Percentiles rank a stretch among this genome's conserved stretches.
Evolutionary conservation across 2,113 vertebrate species (phyloP).

Genomic region (Setophaga coronata): DNA sequence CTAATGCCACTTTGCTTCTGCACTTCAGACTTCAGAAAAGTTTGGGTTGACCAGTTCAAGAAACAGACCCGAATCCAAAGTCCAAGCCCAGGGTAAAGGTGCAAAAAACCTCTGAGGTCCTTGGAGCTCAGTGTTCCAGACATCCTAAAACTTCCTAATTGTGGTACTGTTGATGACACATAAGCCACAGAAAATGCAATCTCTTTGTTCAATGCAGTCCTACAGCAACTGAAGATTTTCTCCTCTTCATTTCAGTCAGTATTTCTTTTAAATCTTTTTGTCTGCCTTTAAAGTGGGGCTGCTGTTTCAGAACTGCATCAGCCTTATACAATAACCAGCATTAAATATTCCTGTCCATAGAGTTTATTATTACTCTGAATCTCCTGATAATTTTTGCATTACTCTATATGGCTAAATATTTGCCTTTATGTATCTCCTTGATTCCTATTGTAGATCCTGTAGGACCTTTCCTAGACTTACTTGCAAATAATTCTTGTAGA

Average conservation of each 20-base stretch:
- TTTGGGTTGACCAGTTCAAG: background rate
- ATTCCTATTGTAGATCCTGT: background rate
- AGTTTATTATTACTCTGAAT: background rate
- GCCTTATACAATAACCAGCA: background rate
- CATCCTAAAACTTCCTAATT: background rate
- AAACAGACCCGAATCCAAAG: background rate
- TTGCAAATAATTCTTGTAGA: background rate
- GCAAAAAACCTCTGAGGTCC: background rate
- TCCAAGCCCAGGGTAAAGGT: background rate
- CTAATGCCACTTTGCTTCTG: background rate
- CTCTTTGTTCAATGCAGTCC: background rate
- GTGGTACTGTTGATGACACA: background rate
- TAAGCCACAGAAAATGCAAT: background rate
- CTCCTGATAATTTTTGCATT: background rate
- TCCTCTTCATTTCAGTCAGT: background rate
- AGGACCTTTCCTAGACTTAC: background rate
- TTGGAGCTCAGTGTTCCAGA: background rate
- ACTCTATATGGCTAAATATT: background rate
- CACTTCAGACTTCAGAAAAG: background rate
- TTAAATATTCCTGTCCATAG: background rate
- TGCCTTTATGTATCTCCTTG: background rate
- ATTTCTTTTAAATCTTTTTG: background rate
- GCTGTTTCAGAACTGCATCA: background rate
- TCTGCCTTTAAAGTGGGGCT: background rate
- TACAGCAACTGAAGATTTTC: background rate